Evolutionary conservation across 2,888 invertebrate genomes (phyloP).

Genomic region (Taenaris catops): DNA sequence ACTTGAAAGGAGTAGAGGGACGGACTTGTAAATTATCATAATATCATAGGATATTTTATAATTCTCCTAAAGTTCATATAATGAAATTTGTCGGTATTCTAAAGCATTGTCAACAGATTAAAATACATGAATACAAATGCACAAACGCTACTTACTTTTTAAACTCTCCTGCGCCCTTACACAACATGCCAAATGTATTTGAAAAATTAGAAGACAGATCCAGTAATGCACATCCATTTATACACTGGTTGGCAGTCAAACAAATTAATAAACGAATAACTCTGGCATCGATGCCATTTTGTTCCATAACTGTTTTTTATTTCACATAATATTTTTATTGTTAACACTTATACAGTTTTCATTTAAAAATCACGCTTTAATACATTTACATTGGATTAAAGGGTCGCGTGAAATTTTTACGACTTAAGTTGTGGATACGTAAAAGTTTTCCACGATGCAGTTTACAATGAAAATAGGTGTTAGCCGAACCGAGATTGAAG

Average conservation of each 20-base stretch:
- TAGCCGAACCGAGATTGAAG: constrained; percentile 29
- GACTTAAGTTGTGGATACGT: too few species aligned
- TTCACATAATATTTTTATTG: constrained; percentile 23
- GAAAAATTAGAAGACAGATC: constrained; percentile 49
- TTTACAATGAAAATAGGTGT: constrained; percentile 31
- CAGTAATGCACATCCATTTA: constrained; percentile 73
- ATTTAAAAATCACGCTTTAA: too few species aligned
- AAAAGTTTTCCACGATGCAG: constrained; percentile 34
- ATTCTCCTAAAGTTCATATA: too few species aligned
- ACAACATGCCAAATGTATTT: constrained; percentile 40
- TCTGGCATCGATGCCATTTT: constrained; percentile 41
- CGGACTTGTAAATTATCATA: too few species aligned
- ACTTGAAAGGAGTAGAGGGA: too few species aligned
- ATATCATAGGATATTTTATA: too few species aligned
- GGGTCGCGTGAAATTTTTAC: too few species aligned
- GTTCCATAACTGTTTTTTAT: constrained; percentile 55
- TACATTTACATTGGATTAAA: too few species aligned
- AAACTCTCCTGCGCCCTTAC: constrained; percentile 43
- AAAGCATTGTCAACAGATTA: too few species aligned
- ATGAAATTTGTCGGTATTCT: too few species aligned
- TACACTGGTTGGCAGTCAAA: constrained; percentile 39
- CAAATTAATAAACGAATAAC: constrained; percentile 45
- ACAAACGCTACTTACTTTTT: constrained; percentile 66
- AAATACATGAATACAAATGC: too few species aligned
- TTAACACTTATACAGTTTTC: not conserved